Percentiles rank a stretch among this genome's conserved stretches.
These are phyloP conservation scores for Sarcophaga carnaria DNA, from an alignment of 2,888 invertebrate genomes.

Conservation along the genomic window DNA sequence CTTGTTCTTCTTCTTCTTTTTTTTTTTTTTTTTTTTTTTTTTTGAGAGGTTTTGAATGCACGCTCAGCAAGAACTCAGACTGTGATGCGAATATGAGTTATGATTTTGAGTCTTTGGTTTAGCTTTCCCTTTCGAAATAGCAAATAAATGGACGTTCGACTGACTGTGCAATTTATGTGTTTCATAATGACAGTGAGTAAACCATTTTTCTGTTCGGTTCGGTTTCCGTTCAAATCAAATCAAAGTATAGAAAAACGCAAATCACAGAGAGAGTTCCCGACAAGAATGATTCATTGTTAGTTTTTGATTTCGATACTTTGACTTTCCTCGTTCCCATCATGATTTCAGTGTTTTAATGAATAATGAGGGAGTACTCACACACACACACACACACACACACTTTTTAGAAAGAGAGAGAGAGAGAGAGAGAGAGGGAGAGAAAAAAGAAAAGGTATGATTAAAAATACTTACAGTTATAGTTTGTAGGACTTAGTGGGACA, in stretches of 20 bases:
- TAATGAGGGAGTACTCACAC: background rate
- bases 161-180: conserved; percentile 56
- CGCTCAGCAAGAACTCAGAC: conserved; percentile 96
- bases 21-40: conserved; percentile 11
- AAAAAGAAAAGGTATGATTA: background rate
- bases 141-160: conserved; percentile 73
- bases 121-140: conserved; percentile 4
- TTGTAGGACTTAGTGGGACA: conserved; percentile 85
- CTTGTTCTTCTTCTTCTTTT: conserved; percentile 20
- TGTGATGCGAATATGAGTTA: conserved; percentile 88
- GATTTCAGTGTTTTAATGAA: conserved; percentile 9
- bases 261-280: conserved; percentile 92
- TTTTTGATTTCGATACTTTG: conserved; percentile 26
- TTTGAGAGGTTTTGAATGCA: conserved; percentile 75
- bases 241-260: conserved; percentile 83
- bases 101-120: conserved; percentile 51
- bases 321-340: conserved; percentile 48
- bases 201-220: conserved; percentile 47
- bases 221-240: conserved; percentile 53
- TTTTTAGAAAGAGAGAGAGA: conserved; percentile 36
- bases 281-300: conserved; percentile 75
- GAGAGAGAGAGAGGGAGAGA: conserved; percentile 6
- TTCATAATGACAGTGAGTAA: conserved; percentile 54
- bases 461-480: conserved; percentile 75
- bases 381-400: background rate